Evolutionary conservation across 2,888 invertebrate genomes (phyloP), one percentile per base, ranked within the genome.

Genomic region (Ganaspis brasiliensis): DNA sequence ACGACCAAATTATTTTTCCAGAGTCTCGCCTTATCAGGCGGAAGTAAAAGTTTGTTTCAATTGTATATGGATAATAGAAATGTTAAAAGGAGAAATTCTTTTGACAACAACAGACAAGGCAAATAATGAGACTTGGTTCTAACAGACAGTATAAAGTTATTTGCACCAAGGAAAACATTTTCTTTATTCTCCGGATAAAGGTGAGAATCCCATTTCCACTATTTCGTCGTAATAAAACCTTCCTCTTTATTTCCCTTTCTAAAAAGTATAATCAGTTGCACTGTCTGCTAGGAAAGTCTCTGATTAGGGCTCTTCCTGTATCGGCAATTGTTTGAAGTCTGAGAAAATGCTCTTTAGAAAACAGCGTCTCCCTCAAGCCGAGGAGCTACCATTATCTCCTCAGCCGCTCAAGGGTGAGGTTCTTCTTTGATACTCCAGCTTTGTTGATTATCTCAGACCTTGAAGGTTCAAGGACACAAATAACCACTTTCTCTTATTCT

Each of bases 291-390:
- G n/a, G 24, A 67, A 67, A 67, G 24, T 45, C 63, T 45, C 67
- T 67, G 67, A 67, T 49, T 67, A 67, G 67, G n/a, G 67, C 67
- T 24, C 14, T 45, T 26, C 40, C 45, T 67, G n/a, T 67, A 67
- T 67, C 26, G 45, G 24, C 24, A 5, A 67, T 67, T 67, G 67
- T 67, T 45, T 67, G 45, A 45, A 67, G 24, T 26, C 67, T 67
- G 45, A 24, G 24, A 67, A 67, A 67, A 63, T 63, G 19, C 21
- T 19, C 8, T 21, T 40, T n/a, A 63, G 37, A 40, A 63, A 63
- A 40, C 19, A 63, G 21, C 40, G 35, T 40, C 24, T 21, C 14
- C 63, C 37, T 40, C 21, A 24, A 63, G 24, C 9, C 19, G 21
- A 40, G 21, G 21, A 21, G 40, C 67, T 10, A 40, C 45, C 26